These are phyloP conservation scores for Acanthaster planci DNA, from an alignment of 35 echinoderm and acorn worm species.

Conservation along the genomic window DNA sequence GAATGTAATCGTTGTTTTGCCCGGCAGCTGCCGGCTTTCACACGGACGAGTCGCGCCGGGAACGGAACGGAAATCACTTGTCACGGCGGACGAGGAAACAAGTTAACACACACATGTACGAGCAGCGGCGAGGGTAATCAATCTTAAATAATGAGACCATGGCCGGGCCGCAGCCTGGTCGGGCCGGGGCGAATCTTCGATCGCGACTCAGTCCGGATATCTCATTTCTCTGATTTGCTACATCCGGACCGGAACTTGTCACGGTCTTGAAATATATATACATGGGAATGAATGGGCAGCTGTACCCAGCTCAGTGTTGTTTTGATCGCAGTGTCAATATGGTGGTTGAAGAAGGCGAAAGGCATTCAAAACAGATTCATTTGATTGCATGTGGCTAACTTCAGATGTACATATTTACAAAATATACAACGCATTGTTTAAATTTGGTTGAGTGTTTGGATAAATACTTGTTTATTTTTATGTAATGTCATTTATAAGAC, in stretches of 20 bases:
- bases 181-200: neutral
- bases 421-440: too few species aligned
- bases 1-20: neutral
- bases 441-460: too few species aligned
- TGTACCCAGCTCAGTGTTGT: neutral
- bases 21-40: neutral
- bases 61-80: constrained; percentile 15
- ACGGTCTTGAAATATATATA: neutral
- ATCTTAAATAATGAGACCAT: neutral
- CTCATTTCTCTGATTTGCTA: constrained; percentile 16
- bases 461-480: too few species aligned
- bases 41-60: neutral
- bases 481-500: too few species aligned
- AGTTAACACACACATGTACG: neutral
- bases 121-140: constrained; percentile 1
- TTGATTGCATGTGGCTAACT: too few species aligned
- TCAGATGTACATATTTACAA: too few species aligned
- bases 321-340: neutral
- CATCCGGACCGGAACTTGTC: constrained; percentile 24
- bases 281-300: neutral
- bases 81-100: constrained; percentile 10
- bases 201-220: constrained; percentile 10
- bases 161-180: neutral
- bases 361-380: too few species aligned
- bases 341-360: too few species aligned